Conservation (phyloP, 2,113 vertebrate genomes). For the Dipodomys ordii region DNA sequence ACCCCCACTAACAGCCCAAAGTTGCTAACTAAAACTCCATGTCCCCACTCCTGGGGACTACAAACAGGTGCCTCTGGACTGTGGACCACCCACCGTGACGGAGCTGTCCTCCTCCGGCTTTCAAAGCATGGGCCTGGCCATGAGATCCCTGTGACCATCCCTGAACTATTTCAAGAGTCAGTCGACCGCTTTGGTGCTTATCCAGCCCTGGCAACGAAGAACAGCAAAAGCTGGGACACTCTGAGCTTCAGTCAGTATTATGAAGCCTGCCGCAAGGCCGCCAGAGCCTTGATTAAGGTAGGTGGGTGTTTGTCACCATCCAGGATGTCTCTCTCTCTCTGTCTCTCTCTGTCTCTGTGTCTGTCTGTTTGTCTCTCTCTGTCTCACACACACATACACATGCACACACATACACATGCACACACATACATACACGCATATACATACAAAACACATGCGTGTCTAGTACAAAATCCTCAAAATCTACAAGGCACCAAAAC, state of each 20-base stretch:
- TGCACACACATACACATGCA: neutral
- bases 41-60: neutral
- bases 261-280: conserved; percentile 89
- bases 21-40: neutral
- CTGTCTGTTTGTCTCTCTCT: no score
- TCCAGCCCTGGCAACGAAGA: conserved; percentile 91
- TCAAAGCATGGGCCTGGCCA: conserved; percentile 87
- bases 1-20: neutral
- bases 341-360: no score
- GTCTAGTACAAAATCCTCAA: neutral
- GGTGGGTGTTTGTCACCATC: fast-evolving
- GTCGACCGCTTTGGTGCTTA: conserved; percentile 84
- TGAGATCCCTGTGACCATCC: conserved; percentile 88
- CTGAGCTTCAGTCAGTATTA: conserved; percentile 93
- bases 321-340: neutral
- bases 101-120: conserved; percentile 91
- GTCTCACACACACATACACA: no score
- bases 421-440: neutral
- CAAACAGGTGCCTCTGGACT: conserved; percentile 56
- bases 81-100: conserved; percentile 88
- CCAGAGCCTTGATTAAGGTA: conserved; percentile 95
- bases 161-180: conserved; percentile 87
- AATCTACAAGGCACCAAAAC: neutral
- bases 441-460: neutral
- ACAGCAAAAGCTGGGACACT: conserved; percentile 84